Conservation (phyloP, 2,113 vertebrate genomes). For the Lonchura striata region DNA sequence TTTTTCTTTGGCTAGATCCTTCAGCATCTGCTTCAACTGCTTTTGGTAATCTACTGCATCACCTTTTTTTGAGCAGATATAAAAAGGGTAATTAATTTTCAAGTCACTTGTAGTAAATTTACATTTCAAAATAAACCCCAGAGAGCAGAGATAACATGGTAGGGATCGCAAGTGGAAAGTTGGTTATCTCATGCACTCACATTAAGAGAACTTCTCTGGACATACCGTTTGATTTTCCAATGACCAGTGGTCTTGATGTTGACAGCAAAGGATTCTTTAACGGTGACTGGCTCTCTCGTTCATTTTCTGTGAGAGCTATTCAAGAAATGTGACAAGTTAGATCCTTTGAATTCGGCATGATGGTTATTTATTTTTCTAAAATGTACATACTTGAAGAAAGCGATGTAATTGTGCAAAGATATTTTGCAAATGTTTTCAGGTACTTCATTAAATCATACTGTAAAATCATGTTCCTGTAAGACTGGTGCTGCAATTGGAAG, state of each 20-base stretch:
- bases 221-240: conserved; percentile 81
- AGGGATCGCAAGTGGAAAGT: background rate
- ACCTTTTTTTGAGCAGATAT: conserved; percentile 36
- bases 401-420: background rate
- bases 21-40: conserved; percentile 95
- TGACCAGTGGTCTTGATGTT: conserved; percentile 83
- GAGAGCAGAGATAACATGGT: background rate
- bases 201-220: background rate
- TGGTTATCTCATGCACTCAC: fast-evolving
- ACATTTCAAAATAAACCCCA: background rate
- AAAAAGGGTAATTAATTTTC: background rate
- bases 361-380: background rate
- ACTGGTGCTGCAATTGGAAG: background rate
- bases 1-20: conserved; percentile 88
- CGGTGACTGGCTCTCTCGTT: conserved; percentile 82
- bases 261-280: conserved; percentile 86
- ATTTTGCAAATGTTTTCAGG: background rate
- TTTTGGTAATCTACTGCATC: conserved; percentile 86
- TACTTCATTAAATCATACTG: background rate
- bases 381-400: background rate
- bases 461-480: background rate
- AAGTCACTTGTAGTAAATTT: background rate
- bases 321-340: background rate
- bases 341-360: background rate
- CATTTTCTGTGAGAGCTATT: conserved; percentile 86